A percentile compares a stretch with the other conserved stretches of the same genome.
These are phyloP conservation scores for Malacoraja senta DNA, from an alignment of 2,797 vertebrate genomes.

Conservation along the genomic window DNA sequence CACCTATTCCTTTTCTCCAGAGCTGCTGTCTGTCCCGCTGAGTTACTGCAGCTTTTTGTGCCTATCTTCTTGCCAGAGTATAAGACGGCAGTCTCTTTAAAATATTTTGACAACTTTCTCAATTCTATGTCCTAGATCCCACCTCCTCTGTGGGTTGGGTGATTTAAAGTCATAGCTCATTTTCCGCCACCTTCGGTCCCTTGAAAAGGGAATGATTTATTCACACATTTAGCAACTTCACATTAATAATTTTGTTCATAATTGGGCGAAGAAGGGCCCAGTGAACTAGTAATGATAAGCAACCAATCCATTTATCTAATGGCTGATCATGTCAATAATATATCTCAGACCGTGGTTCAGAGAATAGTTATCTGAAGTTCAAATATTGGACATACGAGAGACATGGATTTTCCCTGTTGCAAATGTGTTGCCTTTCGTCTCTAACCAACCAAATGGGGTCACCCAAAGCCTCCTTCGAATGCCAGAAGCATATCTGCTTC, in stretches of 20 bases:
- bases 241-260: not conserved
- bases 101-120: too few species aligned
- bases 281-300: not conserved
- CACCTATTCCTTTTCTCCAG: too few species aligned
- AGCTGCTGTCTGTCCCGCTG: too few species aligned
- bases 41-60: too few species aligned
- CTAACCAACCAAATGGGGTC: not conserved
- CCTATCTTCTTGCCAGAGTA: too few species aligned
- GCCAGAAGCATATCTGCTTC: not conserved
- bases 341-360: not conserved
- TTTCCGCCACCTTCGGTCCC: not conserved
- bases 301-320: not conserved
- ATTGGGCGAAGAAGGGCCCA: not conserved
- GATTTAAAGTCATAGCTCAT: not conserved
- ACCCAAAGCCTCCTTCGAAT: not conserved
- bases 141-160: not conserved
- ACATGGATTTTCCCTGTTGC: not conserved
- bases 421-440: not conserved
- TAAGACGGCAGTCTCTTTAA: too few species aligned
- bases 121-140: too few species aligned
- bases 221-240: not conserved
- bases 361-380: not conserved
- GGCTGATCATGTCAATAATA: not conserved
- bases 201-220: not conserved
- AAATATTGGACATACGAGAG: not conserved